Conservation (phyloP, 2,888 invertebrate species). For the Tiphia femorata region DNA sequence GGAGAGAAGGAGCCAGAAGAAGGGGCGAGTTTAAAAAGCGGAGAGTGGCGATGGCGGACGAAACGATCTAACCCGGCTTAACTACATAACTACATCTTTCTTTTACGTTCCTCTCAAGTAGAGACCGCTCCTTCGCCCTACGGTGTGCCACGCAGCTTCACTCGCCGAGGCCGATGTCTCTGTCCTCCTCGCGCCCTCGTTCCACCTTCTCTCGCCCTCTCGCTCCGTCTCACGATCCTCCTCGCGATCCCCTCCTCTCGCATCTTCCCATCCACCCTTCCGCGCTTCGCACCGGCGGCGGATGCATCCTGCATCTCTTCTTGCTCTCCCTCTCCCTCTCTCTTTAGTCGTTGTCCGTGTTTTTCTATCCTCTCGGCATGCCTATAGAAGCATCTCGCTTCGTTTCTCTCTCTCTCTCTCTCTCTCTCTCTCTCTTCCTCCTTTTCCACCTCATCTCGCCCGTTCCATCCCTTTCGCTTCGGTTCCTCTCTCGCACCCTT, state of each 20-base stretch:
- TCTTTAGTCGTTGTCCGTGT: too few species aligned
- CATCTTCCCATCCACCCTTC: conserved; percentile 7
- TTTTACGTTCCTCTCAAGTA: conserved; percentile 54
- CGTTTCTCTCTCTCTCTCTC: conserved; percentile 11
- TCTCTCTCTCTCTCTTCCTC: conserved; percentile 12
- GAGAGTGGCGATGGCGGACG: conserved; percentile 59
- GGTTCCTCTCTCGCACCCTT: conserved; percentile 31
- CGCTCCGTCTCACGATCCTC: conserved; percentile 7
- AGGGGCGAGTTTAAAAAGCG: conserved; percentile 41
- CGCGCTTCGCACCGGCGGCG: neutral
- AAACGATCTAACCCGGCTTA: conserved; percentile 59
- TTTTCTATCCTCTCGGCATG: too few species aligned
- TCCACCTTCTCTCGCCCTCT: conserved; percentile 32
- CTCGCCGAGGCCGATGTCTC: conserved; percentile 25
- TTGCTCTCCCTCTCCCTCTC: conserved; percentile 10
- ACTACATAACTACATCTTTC: conserved; percentile 66
- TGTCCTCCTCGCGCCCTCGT: conserved; percentile 21
- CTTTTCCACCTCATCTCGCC: too few species aligned
- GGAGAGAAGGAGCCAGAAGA: neutral
- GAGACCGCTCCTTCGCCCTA: conserved; percentile 42
- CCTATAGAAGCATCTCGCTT: too few species aligned
- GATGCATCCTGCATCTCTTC: neutral
- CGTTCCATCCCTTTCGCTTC: conserved; percentile 21
- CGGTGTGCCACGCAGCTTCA: conserved; percentile 34
- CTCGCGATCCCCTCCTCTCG: conserved; percentile 20